Evolutionary conservation across 2,113 vertebrate genomes (phyloP), one percentile per base, ranked within the genome.

Genomic region (Thermophis baileyi): DNA sequence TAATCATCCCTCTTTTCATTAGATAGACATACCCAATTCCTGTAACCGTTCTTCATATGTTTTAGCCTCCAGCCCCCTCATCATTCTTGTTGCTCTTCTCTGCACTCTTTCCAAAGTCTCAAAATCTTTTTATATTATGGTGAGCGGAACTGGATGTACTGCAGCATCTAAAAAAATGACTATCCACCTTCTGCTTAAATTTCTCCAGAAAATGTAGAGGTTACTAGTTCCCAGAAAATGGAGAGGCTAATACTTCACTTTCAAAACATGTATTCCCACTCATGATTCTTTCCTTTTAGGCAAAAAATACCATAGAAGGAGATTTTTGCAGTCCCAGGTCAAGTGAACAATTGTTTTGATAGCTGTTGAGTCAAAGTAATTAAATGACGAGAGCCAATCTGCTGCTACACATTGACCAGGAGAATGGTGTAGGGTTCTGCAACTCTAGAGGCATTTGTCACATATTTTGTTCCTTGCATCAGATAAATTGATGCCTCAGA

Each of bases 401-500:
- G 25, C 47, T 22, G 51, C 40, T 20, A 40, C 35, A 10, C 16
- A 53, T 69, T n/a, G 49, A 54, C 49, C 60, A 44, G 60, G 60
- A 14, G 40, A 89, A 47, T 69, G 91, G 81, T 14, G 0, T 1
- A 9, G 44, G 87, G 74, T 14, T 10, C 25, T 47, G 92, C 0
- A 20, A 16, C 47, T 87, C 14, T 22, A 87, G 88, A 94, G 93
- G 0, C 93, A 40, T 96, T 95, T 96, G 93, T 96, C 91, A 94
- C 85, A 89, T 93, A 90, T 93, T 88, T 94, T 93, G 50, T 88
- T 94, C 91, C 74, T 53, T 93, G 35, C 91, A 92, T 95, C 94
- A 96, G 94, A 94, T 94, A 94, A 96, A 74, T 74, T 87, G 91
- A 91, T 93, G 85, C 85, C 93, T 95, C 86, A 40, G 85, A 94